Evolutionary conservation across 2,888 invertebrate species (phyloP).

Genomic region (Pristionchus japonicus): DNA sequence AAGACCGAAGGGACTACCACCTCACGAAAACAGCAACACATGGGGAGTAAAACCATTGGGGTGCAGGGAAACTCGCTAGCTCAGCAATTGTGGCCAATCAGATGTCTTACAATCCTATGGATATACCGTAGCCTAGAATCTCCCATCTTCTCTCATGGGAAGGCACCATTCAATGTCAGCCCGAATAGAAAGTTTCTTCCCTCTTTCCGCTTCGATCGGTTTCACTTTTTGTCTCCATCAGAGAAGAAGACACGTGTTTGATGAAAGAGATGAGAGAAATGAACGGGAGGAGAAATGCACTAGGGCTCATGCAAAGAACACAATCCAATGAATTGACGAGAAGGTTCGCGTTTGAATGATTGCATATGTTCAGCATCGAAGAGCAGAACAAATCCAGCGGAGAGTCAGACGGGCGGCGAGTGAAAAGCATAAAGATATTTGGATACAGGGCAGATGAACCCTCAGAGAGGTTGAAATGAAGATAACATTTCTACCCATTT

Average conservation of each 20-base stretch:
- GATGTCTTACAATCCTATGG: not conserved
- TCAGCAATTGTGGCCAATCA: not conserved
- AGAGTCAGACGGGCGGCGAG: no score
- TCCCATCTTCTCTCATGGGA: not conserved
- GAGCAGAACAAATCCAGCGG: not conserved
- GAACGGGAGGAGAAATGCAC: not conserved
- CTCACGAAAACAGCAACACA: not conserved
- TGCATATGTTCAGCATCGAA: not conserved
- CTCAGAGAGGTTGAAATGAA: not conserved
- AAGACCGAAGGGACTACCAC: not conserved
- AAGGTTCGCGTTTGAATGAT: not conserved
- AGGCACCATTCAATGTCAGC: not conserved
- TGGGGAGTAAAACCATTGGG: not conserved
- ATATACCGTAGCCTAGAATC: not conserved
- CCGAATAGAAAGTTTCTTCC: not conserved
- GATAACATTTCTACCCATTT: not conserved
- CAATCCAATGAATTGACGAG: not conserved
- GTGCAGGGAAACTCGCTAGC: not conserved
- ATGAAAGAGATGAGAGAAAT: slow-evolving; percentile 9
- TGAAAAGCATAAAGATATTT: no score
- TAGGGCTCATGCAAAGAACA: not conserved
- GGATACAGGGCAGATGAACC: not conserved
- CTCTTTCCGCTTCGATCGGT: slow-evolving; percentile 12
- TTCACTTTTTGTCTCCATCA: not conserved
- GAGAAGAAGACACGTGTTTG: slow-evolving; percentile 19